These are phyloP conservation scores for Typhlichthys eigenmanni DNA, from an alignment of 2,797 vertebrate species.

Conservation along the genomic window DNA sequence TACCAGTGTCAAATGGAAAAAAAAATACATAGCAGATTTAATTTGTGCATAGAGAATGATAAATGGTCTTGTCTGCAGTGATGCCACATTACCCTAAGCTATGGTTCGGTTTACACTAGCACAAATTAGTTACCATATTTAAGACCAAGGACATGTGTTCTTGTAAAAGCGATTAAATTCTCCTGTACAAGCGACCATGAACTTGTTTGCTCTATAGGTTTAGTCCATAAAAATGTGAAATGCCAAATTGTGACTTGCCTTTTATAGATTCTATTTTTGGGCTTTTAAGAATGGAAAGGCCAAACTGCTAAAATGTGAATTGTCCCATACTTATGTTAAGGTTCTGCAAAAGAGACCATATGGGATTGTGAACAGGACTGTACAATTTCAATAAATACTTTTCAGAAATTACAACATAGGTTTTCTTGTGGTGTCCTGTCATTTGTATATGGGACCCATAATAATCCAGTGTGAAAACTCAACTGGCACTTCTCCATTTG, in stretches of 20 bases:
- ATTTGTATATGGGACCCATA: constrained; percentile 13
- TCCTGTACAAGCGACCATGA: constrained; percentile 41
- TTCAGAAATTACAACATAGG: constrained; percentile 69
- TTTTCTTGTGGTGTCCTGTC: constrained; percentile 45
- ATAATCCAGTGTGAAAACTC: too few species aligned
- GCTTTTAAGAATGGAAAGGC: constrained; percentile 65
- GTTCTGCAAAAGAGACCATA: constrained; percentile 76
- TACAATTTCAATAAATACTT: constrained; percentile 87
- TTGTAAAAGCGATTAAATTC: constrained; percentile 34
- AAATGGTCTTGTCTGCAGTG: too few species aligned
- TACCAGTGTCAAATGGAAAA: constrained; percentile 25
- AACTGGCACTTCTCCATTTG: too few species aligned
- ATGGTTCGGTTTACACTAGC: constrained; percentile 25
- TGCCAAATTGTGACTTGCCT: constrained; percentile 54
- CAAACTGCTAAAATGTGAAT: constrained; percentile 73
- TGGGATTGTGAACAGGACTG: constrained; percentile 76
- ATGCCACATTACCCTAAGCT: too few species aligned
- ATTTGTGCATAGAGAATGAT: constrained; percentile 8
- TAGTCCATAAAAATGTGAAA: too few species aligned
- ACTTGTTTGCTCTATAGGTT: constrained; percentile 38
- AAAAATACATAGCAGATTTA: constrained; percentile 53
- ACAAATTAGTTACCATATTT: constrained; percentile 20
- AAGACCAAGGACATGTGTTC: constrained; percentile 24
- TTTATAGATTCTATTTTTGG: constrained; percentile 77
- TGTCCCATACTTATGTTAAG: constrained; percentile 67